A percentile compares a stretch with the other conserved stretches of the same genome.
phyloP scores from a whole-genome alignment of 1,140 invertebrate species.

The Ceratina japonica region DNA sequence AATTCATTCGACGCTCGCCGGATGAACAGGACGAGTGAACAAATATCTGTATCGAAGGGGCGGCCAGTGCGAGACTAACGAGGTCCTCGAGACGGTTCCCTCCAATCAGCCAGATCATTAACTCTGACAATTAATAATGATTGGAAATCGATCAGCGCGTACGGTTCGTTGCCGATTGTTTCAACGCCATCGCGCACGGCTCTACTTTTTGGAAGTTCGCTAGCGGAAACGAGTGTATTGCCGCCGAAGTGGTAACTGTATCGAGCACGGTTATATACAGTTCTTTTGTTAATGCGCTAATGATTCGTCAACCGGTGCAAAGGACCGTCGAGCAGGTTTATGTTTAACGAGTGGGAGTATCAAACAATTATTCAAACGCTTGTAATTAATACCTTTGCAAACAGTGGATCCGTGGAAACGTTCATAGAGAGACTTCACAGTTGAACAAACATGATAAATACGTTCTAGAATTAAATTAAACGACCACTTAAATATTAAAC shows the following conservation, averaged over 20 bases:
- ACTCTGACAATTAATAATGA: constrained; percentile 69
- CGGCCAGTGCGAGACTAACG: constrained; percentile 62
- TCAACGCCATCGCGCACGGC: neutral
- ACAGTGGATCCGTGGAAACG: too few species aligned
- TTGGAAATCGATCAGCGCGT: constrained; percentile 59
- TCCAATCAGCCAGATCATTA: constrained; percentile 68
- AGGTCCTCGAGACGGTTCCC: constrained; percentile 65
- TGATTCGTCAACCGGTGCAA: neutral
- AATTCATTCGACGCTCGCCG: neutral
- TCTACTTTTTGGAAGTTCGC: constrained; percentile 12
- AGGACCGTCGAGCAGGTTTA: neutral
- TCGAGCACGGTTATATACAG: neutral
- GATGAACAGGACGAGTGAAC: constrained; percentile 34
- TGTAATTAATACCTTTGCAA: too few species aligned
- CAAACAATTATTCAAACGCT: too few species aligned
- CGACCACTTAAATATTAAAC: neutral
- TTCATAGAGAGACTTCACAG: too few species aligned
- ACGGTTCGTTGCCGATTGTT: constrained; percentile 23
- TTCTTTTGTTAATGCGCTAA: too few species aligned
- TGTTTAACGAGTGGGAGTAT: too few species aligned
- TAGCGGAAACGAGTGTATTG: too few species aligned
- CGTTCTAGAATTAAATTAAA: too few species aligned
- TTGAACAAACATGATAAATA: too few species aligned
- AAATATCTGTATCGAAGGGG: constrained; percentile 34
- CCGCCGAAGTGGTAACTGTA: neutral